Evolutionary conservation across 2,888 invertebrate genomes (phyloP), one percentile per base, ranked within the genome.

Genomic region (Hirtodrosophila confusa): DNA sequence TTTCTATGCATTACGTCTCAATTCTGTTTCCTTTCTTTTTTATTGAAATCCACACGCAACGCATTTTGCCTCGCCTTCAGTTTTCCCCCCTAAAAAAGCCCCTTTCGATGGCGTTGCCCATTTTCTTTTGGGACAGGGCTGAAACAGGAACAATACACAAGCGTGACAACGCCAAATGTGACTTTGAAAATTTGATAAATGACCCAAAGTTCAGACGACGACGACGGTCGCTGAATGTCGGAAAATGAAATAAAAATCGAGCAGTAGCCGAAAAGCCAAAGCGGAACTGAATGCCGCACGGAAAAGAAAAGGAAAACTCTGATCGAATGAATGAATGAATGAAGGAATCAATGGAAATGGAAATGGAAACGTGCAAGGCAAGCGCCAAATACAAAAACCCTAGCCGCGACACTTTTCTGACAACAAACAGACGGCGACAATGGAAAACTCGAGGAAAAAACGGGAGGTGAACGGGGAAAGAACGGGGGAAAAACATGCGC

Each of bases 141-240:
- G 39, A 23, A 41, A 43, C 40, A 57, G 66, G 57, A 73, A 76
- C 69, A 76, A 78, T 69, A 63, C 76, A 62, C 47, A 74, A 78
- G 88, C 86, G 88, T 88, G 88, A 87, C 88, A 88, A 79, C 69
- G 84, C 84, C 88, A 88, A 89, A 89, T 89, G 89, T 85, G 89
- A 89, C 88, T 88, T 88, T 86, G 88, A 88, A 89, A 89, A 86
- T 88, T 89, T 89, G 88, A 88, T 88, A 88, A 88, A 88, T 88
- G 88, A 88, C 84, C 88, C 73, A 80, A 80, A 86, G 74, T 78
- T 75, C 54, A 65, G 31, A 61, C 64, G 51, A 40, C 35, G 56
- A 41, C 45, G 50, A 44, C 40, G 31, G 47, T 57, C 67, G 60
- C 11, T 29, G 56, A 61, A 75, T 72, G 57, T 69, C 82, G 65